phyloP scores from a whole-genome alignment of 2,113 vertebrate genomes.

The Grammomys dolichurus region DNA sequence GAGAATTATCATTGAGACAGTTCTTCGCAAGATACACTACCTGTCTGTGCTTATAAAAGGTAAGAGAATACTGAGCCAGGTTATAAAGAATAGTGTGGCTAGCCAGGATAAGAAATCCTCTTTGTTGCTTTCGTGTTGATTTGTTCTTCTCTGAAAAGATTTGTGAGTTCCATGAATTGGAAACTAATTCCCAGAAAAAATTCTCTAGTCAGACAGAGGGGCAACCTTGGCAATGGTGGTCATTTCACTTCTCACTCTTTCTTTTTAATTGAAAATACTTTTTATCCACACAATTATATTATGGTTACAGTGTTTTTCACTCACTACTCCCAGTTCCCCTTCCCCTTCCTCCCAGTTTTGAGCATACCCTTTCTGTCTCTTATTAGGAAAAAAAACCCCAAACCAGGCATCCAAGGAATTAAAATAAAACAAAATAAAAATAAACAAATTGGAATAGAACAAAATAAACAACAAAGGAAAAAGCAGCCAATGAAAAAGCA shows the following conservation, averaged over 20 bases:
- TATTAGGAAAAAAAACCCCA: background rate
- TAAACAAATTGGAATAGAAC: background rate
- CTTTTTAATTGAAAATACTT: background rate
- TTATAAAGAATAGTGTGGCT: background rate
- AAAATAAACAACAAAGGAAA: background rate
- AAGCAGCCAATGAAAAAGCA: background rate
- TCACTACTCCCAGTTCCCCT: background rate
- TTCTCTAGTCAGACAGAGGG: background rate
- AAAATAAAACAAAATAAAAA: background rate
- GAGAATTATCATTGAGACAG: background rate
- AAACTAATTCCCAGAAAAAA: background rate
- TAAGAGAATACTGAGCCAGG: background rate
- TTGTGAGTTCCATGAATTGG: background rate
- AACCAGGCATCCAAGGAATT: background rate
- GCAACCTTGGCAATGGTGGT: rapidly evolving
- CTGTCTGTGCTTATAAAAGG: background rate
- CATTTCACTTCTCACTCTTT: background rate
- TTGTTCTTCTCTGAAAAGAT: background rate
- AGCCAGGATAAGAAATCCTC: background rate
- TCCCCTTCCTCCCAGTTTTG: background rate
- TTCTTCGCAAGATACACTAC: background rate
- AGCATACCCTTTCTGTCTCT: background rate
- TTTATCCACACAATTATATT: background rate
- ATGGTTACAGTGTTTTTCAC: background rate
- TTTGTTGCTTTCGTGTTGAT: conserved; percentile 3